Evolutionary conservation across 2,113 vertebrate species (phyloP).

Genomic region (Chaetodon auriga): DNA sequence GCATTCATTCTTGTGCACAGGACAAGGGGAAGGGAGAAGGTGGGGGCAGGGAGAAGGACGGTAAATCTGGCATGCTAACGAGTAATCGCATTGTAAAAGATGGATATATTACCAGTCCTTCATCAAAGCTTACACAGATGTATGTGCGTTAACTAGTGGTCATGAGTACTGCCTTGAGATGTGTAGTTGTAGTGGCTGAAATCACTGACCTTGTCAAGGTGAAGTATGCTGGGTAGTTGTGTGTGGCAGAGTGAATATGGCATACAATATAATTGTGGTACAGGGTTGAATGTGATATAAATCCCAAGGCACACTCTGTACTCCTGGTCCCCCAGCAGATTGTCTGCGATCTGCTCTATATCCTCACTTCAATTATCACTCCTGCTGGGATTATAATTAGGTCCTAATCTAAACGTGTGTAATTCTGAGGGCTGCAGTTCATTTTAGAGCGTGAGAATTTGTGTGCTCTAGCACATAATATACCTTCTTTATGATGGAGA

Average conservation of each 20-base stretch:
- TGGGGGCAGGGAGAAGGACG: no score
- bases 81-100: no score
- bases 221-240: background rate
- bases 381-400: constrained; percentile 59
- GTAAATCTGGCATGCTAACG: no score
- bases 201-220: background rate
- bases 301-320: background rate
- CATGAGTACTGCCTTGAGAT: background rate
- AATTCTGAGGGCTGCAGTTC: background rate
- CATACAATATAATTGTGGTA: background rate
- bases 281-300: constrained; percentile 21
- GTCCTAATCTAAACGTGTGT: constrained; percentile 17
- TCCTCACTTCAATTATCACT: constrained; percentile 57
- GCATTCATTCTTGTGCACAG: no score
- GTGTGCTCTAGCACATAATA: background rate
- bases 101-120: no score
- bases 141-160: background rate
- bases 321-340: constrained; percentile 11
- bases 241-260: background rate
- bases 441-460: background rate
- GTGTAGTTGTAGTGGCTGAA: background rate
- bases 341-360: background rate
- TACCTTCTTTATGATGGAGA: background rate
- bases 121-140: background rate
- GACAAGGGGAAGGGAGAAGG: no score